Base-by-base conservation (phyloP, 2,113 vertebrate genomes). In the Pungitius pungitius region DNA sequence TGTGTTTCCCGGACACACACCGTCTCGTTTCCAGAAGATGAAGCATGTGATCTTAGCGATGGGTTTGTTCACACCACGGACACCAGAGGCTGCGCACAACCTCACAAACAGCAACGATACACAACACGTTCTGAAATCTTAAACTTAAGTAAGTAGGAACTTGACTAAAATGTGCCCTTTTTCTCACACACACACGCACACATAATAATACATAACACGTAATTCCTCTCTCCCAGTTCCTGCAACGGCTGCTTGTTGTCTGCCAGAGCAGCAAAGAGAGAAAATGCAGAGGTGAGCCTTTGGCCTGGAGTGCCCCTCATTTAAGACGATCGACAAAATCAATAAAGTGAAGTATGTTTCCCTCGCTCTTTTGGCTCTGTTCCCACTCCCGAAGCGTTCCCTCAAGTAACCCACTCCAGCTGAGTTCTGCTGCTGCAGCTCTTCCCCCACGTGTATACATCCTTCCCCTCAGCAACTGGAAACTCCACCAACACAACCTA, bases 261-360 rank as follows among this genome's bases (percentile, higher is more conserved):
- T 79, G 69, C 58, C n/a, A 49, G 47, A 76, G 57, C 74, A 78
- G 79, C 63, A n/a, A 63, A 42, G 77, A 84, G 73, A 80, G 81
- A 86, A 83, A 84, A 74, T 84, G 74, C 85, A 84, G 91, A 90
- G 91, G 89, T 92, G 88, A 92, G 91, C 91, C 89, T 87, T 92
- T 92, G 91, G 87, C 91, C 90, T 90, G 82, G 89, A 93, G 91
- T 93, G 91, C 90, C 92, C 92, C 91, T 93, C 90, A 92, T 94
- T 94, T 94, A 94, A 92, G 90, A 84, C 90, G 73, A 93, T 93
- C 91, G 90, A 93, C 92, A 93, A 92, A 93, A 93, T 94, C 93
- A 94, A 94, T 93, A 92, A 92, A 87, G 92, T 91, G 90, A 93
- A 93, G 90, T 89, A 93, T 93, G 90, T 89, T 93, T 92, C 88